A percentile compares a stretch with the other conserved stretches of the same genome.
phyloP scores from a whole-genome alignment of 2,888 invertebrate species.

The Ichneumon xanthorius region DNA sequence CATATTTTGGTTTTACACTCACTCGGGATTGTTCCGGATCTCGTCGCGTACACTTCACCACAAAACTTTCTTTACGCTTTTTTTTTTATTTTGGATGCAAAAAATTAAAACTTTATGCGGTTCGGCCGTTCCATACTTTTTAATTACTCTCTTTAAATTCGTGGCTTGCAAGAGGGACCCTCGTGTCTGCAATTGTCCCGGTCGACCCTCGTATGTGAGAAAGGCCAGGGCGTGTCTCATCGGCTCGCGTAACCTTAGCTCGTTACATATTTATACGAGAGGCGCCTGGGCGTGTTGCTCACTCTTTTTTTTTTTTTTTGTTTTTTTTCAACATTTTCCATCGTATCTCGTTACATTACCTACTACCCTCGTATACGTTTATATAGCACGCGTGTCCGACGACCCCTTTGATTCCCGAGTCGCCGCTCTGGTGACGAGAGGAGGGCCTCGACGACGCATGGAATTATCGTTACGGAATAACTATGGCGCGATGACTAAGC shows the following conservation, averaged over 20 bases:
- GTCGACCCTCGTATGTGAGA: not conserved
- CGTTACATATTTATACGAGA: slow-evolving; percentile 59
- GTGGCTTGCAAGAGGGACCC: slow-evolving; percentile 2
- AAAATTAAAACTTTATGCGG: not conserved
- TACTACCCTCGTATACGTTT: slow-evolving; percentile 33
- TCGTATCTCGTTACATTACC: slow-evolving; percentile 38
- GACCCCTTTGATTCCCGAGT: slow-evolving; percentile 51
- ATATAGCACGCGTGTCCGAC: slow-evolving; percentile 27
- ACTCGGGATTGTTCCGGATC: not conserved
- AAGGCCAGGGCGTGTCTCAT: slow-evolving; percentile 25
- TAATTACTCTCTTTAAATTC: slow-evolving; percentile 58
- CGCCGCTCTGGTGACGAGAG: not conserved
- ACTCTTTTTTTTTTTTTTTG: not conserved
- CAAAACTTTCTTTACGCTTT: slow-evolving; percentile 4
- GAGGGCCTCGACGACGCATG: not conserved
- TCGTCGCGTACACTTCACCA: slow-evolving; percentile 14
- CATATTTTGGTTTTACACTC: not conserved
- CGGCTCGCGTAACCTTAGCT: slow-evolving; percentile 43
- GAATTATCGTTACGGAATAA: slow-evolving; percentile 28
- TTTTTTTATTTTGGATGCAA: not conserved
- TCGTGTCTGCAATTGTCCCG: not conserved
- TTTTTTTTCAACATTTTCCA: not conserved
- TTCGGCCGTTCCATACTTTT: slow-evolving; percentile 26
- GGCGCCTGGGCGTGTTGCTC: slow-evolving; percentile 38
- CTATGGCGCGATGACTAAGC: slow-evolving; percentile 33